phyloP scores from a whole-genome alignment of 1,140 invertebrate genomes.

The Panulirus ornatus region DNA sequence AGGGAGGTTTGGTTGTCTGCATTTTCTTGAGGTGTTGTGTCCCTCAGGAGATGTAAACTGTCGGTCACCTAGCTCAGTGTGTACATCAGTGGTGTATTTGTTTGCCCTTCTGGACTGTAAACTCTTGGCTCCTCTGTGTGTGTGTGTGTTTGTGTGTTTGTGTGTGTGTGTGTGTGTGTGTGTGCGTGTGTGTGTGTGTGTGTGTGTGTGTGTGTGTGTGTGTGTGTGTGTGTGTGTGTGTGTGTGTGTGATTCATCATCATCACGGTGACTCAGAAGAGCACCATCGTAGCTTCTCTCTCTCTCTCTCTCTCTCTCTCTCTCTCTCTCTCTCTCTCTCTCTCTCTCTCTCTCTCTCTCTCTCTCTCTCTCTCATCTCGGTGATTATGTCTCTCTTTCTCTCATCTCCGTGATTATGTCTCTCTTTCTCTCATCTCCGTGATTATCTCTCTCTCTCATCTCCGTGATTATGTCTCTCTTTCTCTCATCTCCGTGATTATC shows the following conservation, averaged over 20 bases:
- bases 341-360: neutral
- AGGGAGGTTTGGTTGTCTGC: too few relatives aligned
- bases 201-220: too few relatives aligned
- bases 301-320: conserved; percentile 7
- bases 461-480: neutral
- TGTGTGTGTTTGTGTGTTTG: too few relatives aligned
- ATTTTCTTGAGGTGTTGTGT: too few relatives aligned
- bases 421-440: neutral
- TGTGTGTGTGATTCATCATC: neutral
- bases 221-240: too few relatives aligned
- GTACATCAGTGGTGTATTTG: too few relatives aligned
- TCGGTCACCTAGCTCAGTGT: too few relatives aligned
- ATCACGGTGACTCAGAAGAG: neutral
- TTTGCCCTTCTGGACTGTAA: too few relatives aligned
- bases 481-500: neutral
- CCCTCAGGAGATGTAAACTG: too few relatives aligned
- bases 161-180: too few relatives aligned
- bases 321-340: conserved; percentile 14
- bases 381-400: neutral
- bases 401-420: neutral
- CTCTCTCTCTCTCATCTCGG: neutral
- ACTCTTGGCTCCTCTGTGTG: too few relatives aligned
- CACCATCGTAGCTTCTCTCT: neutral
- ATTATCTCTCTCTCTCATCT: neutral
- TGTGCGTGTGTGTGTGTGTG: too few relatives aligned